These are phyloP conservation scores for Sminthurinus signatus DNA, from an alignment of 1,140 invertebrate species.

Conservation along the genomic window DNA sequence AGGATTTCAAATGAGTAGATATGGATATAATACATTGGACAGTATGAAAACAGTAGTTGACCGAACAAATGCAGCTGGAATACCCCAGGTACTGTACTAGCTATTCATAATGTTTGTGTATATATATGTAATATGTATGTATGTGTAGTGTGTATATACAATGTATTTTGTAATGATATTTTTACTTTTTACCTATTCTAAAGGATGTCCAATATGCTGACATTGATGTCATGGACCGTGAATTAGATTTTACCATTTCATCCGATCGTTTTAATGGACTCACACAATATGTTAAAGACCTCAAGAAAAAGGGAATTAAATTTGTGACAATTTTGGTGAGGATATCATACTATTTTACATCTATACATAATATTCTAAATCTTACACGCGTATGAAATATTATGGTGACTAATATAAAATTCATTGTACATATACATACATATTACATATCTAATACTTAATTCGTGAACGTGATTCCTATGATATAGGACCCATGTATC, in stretches of 20 bases:
- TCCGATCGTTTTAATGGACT: conserved; percentile 16
- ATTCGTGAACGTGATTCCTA: not conserved
- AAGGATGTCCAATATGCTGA: conserved; percentile 52
- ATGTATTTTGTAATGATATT: not conserved
- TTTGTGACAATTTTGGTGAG: conserved; percentile 36
- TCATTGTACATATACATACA: not conserved
- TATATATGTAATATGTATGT: no score
- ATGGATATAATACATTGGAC: conserved; percentile 46
- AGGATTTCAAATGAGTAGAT: conserved; percentile 51
- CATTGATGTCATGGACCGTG: conserved; percentile 61
- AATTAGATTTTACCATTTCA: conserved; percentile 39
- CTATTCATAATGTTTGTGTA: not conserved
- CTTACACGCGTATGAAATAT: not conserved
- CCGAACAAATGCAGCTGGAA: conserved; percentile 45
- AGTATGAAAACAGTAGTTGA: conserved; percentile 44
- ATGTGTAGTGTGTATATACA: not conserved
- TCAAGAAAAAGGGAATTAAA: conserved; percentile 32
- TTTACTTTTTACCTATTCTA: not conserved
- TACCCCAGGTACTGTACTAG: conserved; percentile 44
- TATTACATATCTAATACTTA: not conserved
- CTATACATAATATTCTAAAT: no score
- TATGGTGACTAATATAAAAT: not conserved
- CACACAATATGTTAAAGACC: conserved; percentile 17
- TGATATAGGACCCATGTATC: conserved; percentile 18
- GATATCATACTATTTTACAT: not conserved